A percentile compares a stretch with the other conserved stretches of the same genome.
phyloP scores from a whole-genome alignment of 2,797 vertebrate genomes.

The Acanthopagrus latus region DNA sequence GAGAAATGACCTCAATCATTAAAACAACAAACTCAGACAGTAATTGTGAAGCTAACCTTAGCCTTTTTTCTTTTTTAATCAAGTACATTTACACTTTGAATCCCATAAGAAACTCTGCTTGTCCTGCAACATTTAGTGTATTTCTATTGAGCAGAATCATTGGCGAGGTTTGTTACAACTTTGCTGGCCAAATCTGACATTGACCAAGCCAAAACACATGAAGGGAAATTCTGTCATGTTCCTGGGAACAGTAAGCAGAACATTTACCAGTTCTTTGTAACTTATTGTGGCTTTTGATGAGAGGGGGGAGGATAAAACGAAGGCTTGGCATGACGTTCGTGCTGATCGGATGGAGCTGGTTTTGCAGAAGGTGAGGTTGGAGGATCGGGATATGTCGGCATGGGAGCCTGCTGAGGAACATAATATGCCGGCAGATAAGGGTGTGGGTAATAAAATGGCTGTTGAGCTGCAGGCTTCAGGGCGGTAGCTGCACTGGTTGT shows the following conservation, averaged over 20 bases:
- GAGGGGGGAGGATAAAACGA: conserved; percentile 16
- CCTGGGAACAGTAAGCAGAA: not conserved
- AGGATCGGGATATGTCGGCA: conserved; percentile 43
- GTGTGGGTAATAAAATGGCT: conserved; percentile 43
- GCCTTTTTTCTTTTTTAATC: conserved; percentile 14
- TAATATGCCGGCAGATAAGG: conserved; percentile 35
- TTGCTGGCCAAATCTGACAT: not conserved
- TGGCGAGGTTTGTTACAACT: not conserved
- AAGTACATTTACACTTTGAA: not conserved
- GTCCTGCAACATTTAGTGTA: not conserved
- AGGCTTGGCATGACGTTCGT: not conserved
- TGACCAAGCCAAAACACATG: not conserved
- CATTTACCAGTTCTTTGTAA: not conserved
- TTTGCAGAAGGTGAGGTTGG: conserved; percentile 8
- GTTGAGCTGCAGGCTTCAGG: not conserved
- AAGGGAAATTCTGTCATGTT: not conserved
- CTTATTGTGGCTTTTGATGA: not conserved
- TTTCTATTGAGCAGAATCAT: not conserved
- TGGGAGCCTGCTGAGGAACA: conserved; percentile 12
- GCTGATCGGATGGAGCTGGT: conserved; percentile 13
- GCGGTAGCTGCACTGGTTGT: not conserved
- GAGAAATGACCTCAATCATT: not conserved
- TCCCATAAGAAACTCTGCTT: conserved; percentile 1
- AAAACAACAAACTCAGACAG: not conserved
- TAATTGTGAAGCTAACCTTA: not conserved